phyloP scores from a whole-genome alignment of 37 sponge, comb jelly and placozoan species.

The Dysidea cf. avara region DNA sequence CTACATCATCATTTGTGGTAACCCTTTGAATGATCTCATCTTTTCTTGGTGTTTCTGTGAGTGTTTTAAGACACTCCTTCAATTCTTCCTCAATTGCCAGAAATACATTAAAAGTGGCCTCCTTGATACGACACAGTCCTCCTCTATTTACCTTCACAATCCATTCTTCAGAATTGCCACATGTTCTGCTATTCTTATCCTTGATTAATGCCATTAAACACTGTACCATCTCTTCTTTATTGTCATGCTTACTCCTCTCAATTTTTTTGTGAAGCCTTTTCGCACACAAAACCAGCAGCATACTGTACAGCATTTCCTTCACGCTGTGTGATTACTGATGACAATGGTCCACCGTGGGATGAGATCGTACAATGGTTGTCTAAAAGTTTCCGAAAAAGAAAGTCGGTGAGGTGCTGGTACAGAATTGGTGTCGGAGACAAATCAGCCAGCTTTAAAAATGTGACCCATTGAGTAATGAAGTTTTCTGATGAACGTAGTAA shows the following conservation, averaged over 20 bases:
- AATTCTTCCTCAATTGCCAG: slow-evolving; percentile 18
- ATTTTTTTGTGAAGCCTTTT: slow-evolving; percentile 4
- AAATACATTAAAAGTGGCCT: slow-evolving; percentile 18
- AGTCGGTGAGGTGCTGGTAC: too few species aligned
- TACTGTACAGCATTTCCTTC: slow-evolving; percentile 20
- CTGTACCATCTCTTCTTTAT: slow-evolving; percentile 16
- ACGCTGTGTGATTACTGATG: too few species aligned
- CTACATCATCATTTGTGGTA: neutral
- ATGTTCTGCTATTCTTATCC: neutral
- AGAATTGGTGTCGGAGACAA: too few species aligned
- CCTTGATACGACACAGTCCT: slow-evolving; percentile 29
- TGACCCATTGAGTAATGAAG: too few species aligned
- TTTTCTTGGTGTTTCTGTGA: too few species aligned
- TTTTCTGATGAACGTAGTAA: too few species aligned
- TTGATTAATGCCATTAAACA: slow-evolving; percentile 14
- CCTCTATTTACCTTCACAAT: slow-evolving; percentile 17
- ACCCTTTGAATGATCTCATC: too few species aligned
- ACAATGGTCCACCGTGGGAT: too few species aligned
- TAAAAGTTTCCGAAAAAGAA: too few species aligned
- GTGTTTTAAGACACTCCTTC: too few species aligned
- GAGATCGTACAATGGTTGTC: too few species aligned
- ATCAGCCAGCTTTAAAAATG: too few species aligned
- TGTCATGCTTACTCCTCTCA: slow-evolving; percentile 6
- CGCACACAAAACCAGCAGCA: slow-evolving; percentile 41
- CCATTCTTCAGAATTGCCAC: slow-evolving; percentile 20